These are phyloP conservation scores for Gadus macrocephalus DNA, from an alignment of 2,113 vertebrate genomes.

Conservation along the genomic window DNA sequence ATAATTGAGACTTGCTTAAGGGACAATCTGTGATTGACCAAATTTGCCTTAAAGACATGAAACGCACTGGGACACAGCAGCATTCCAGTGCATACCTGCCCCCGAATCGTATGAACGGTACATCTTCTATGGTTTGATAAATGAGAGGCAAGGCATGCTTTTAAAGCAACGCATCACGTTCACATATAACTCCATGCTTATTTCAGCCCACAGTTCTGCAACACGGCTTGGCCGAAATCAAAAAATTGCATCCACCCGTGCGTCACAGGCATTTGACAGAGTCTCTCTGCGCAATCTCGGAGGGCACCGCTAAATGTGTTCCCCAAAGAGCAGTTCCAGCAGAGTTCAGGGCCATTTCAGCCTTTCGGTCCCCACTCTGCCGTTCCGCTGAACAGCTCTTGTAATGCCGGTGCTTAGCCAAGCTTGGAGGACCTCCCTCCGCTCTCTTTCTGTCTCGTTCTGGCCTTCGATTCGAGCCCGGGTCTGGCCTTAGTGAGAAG, in stretches of 20 bases:
- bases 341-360: conserved; percentile 31
- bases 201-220: not conserved
- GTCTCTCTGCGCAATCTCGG: conserved; percentile 13
- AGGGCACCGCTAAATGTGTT: conserved; percentile 12
- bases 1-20: conserved; percentile 11
- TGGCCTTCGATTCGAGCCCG: conserved; percentile 49
- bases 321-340: conserved; percentile 20
- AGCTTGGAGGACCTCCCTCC: conserved; percentile 27
- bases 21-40: not conserved
- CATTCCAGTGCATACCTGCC: too few relatives aligned
- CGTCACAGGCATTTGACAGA: conserved; percentile 6
- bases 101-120: too few relatives aligned
- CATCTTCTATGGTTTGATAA: too few relatives aligned
- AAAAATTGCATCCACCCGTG: conserved; percentile 3
- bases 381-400: conserved; percentile 16
- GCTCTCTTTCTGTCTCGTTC: conserved; percentile 26
- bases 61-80: not conserved
- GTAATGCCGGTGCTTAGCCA: conserved; percentile 38
- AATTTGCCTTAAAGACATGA: not conserved
- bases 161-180: not conserved
- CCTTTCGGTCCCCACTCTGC: conserved; percentile 18
- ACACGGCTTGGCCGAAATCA: not conserved
- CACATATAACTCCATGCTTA: not conserved
- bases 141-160: not conserved
- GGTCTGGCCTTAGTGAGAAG: conserved; percentile 59